These are phyloP conservation scores for Tiphia femorata DNA, from an alignment of 2,888 invertebrate species.

Conservation along the genomic window DNA sequence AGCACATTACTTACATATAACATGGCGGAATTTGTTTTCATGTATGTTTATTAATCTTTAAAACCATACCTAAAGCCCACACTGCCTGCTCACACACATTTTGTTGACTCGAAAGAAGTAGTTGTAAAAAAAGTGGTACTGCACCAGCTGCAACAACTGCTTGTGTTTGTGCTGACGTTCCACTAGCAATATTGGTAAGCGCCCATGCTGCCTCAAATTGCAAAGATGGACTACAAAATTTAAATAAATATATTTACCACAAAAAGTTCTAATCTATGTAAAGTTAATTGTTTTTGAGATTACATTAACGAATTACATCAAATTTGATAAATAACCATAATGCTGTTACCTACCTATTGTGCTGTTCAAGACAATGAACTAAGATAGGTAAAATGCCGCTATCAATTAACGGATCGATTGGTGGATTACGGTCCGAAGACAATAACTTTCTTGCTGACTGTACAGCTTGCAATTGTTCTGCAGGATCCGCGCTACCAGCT, in stretches of 20 bases:
- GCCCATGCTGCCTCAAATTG: conserved; percentile 99
- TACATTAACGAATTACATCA: neutral
- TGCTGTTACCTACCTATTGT: conserved; percentile 74
- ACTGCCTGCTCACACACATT: conserved; percentile 99
- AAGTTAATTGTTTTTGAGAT: no score
- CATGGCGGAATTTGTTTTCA: no score
- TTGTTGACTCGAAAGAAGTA: conserved; percentile 92
- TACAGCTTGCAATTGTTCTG: conserved; percentile 89
- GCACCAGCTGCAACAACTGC: conserved; percentile 94
- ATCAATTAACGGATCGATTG: conserved; percentile 94
- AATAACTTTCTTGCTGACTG: conserved; percentile 95
- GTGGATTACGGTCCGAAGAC: conserved; percentile 98
- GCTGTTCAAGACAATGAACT: conserved; percentile 87
- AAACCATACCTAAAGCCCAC: conserved; percentile 89
- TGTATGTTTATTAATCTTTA: no score
- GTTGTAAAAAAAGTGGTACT: conserved; percentile 92
- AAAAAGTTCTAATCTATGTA: no score
- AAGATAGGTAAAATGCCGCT: conserved; percentile 96
- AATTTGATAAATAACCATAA: neutral
- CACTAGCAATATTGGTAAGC: conserved; percentile 95
- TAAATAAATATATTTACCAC: no score
- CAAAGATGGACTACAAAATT: conserved; percentile 79
- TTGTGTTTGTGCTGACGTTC: conserved; percentile 92
- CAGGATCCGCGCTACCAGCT: conserved; percentile 85
- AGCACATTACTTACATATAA: neutral